phyloP scores from a whole-genome alignment of 2,797 vertebrate species.

The Coreius guichenoti region DNA sequence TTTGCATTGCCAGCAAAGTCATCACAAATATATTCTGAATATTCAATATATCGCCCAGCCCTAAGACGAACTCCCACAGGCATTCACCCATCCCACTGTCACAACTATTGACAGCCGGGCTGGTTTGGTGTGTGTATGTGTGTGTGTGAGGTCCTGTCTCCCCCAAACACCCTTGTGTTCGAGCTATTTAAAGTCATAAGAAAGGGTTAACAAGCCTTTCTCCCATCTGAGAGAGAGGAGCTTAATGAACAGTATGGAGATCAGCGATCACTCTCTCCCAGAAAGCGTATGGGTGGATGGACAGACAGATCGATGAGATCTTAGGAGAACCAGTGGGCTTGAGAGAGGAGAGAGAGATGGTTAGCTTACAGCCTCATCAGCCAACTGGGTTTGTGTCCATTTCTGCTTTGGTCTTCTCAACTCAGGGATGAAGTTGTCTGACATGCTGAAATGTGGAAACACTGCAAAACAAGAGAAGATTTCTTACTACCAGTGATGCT shows the following conservation, averaged over 20 bases:
- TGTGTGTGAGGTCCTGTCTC: background rate
- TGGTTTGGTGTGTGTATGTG: background rate
- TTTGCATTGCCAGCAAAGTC: constrained; percentile 50
- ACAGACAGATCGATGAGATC: constrained; percentile 53
- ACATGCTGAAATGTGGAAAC: constrained; percentile 40
- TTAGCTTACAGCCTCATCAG: constrained; percentile 82
- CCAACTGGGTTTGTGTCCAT: constrained; percentile 78
- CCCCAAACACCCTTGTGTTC: constrained; percentile 45
- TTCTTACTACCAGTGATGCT: constrained; percentile 34
- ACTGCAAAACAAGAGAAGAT: constrained; percentile 32
- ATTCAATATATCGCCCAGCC: background rate
- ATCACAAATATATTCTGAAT: background rate
- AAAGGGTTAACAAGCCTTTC: constrained; percentile 85
- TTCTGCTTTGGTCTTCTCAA: constrained; percentile 50
- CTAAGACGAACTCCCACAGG: background rate
- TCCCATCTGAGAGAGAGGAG: constrained; percentile 78
- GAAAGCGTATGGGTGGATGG: constrained; percentile 52
- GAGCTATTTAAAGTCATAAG: constrained; percentile 82
- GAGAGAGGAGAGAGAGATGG: constrained; percentile 45
- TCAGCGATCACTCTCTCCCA: constrained; percentile 84
- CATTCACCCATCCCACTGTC: constrained; percentile 1
- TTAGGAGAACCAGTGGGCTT: constrained; percentile 51
- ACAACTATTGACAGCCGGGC: constrained; percentile 57
- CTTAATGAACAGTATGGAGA: constrained; percentile 87
- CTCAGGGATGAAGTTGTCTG: constrained; percentile 52